Evolutionary conservation across 2,113 vertebrate species (phyloP).

Genomic region (Poecile atricapillus): DNA sequence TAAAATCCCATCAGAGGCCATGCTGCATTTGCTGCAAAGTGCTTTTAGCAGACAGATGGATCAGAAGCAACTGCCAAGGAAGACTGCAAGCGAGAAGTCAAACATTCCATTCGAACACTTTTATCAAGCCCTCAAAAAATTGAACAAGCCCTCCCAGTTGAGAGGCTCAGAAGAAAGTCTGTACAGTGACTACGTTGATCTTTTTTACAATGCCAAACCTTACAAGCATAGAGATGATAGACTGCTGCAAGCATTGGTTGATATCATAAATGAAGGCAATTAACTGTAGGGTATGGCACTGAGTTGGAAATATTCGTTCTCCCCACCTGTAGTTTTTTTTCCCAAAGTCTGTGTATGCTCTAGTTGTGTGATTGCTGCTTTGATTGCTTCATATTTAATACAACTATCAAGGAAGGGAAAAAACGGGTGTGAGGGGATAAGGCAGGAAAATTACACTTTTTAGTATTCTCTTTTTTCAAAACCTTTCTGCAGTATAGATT

Average conservation of each 20-base stretch:
- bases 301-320: conserved; percentile 67
- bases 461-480: conserved; percentile 17
- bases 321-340: conserved; percentile 27
- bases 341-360: conserved; percentile 25
- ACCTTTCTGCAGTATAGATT: conserved; percentile 30
- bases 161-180: conserved; percentile 79
- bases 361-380: conserved; percentile 59
- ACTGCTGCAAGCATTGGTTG: conserved; percentile 88
- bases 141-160: conserved; percentile 79
- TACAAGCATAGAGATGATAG: conserved; percentile 93
- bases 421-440: background rate
- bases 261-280: conserved; percentile 82
- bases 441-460: conserved; percentile 1
- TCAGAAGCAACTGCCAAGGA: conserved; percentile 61
- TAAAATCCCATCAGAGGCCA: conserved; percentile 69
- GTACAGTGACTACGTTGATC: conserved; percentile 88
- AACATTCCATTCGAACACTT: conserved; percentile 81
- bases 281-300: conserved; percentile 34
- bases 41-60: conserved; percentile 83
- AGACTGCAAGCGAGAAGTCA: conserved; percentile 55
- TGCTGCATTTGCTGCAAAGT: conserved; percentile 85
- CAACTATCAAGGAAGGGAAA: conserved; percentile 21
- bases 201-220: conserved; percentile 87
- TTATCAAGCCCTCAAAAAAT: conserved; percentile 84
- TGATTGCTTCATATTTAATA: conserved; percentile 50